Percentiles rank a stretch among this genome's conserved stretches.
Conservation (phyloP, 2,888 invertebrate genomes). For the Temnothorax ravouxi region DNA sequence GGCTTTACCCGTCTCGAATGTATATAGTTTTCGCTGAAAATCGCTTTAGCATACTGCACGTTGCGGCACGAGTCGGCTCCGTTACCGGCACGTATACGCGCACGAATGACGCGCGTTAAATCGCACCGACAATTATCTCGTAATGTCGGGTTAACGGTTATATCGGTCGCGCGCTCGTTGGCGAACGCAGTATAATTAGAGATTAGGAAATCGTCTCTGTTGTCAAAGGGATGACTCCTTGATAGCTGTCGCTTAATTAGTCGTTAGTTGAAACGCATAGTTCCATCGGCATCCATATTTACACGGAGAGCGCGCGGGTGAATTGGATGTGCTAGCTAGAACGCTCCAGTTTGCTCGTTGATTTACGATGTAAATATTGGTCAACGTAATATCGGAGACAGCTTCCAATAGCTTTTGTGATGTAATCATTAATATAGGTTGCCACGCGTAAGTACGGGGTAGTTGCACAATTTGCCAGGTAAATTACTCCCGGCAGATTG, state of each 20-base stretch:
- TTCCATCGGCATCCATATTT: conserved; percentile 2
- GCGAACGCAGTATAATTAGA: conserved; percentile 33
- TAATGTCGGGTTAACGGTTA: conserved; percentile 33
- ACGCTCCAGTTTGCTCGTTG: conserved; percentile 39
- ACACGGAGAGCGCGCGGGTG: background rate
- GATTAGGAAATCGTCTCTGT: conserved; percentile 27
- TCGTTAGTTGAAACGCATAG: conserved; percentile 28
- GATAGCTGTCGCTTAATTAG: conserved; percentile 48
- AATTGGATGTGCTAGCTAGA: conserved; percentile 17
- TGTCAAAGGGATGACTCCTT: conserved; percentile 35
- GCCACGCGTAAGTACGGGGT: background rate
- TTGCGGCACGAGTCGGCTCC: conserved; percentile 37
- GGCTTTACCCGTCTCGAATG: conserved; percentile 54
- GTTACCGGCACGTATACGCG: background rate
- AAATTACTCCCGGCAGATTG: conserved; percentile 32
- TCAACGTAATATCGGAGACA: conserved; percentile 34
- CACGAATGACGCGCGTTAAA: conserved; percentile 28
- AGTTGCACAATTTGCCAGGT: conserved; percentile 36
- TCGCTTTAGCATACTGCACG: conserved; percentile 53
- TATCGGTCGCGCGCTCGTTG: background rate
- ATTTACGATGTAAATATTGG: conserved; percentile 55
- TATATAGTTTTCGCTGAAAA: conserved; percentile 63
- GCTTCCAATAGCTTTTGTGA: conserved; percentile 45
- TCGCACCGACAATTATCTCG: conserved; percentile 13
- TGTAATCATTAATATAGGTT: conserved; percentile 36